Evolutionary conservation across 2,113 vertebrate genomes (phyloP).

Genomic region (Phycodurus eques): DNA sequence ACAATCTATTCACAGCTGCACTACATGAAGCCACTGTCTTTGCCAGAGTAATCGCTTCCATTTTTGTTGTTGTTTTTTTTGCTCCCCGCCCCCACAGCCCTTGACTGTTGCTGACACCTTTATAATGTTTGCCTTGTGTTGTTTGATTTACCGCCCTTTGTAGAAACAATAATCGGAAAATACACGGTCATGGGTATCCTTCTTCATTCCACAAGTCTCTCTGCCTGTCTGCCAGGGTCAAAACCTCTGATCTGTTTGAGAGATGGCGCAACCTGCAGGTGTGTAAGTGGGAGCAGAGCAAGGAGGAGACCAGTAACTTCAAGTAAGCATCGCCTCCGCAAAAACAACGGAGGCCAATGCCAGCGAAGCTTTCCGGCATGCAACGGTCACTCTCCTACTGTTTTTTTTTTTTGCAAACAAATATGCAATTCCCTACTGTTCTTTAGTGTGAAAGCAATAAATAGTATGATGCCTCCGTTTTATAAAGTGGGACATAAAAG

Average conservation of each 20-base stretch:
- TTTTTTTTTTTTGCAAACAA: not conserved
- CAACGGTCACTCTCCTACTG: not conserved
- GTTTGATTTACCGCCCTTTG: slow-evolving; percentile 23
- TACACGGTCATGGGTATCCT: slow-evolving; percentile 25
- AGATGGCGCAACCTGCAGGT: slow-evolving; percentile 92
- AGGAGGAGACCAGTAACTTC: slow-evolving; percentile 86
- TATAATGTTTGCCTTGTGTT: slow-evolving; percentile 5
- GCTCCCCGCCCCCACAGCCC: not conserved
- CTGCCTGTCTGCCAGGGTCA: slow-evolving; percentile 80
- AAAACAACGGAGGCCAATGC: not conserved
- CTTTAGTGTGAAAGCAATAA: no score
- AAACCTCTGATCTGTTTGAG: slow-evolving; percentile 93
- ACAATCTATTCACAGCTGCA: slow-evolving; percentile 53
- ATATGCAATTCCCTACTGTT: no score
- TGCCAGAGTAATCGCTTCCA: slow-evolving; percentile 1
- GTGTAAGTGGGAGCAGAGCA: slow-evolving; percentile 91
- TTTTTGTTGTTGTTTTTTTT: not conserved
- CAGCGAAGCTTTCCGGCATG: not conserved
- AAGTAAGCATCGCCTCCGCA: slow-evolving; percentile 74
- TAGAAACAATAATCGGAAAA: slow-evolving; percentile 43
- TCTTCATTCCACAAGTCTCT: slow-evolving; percentile 47
- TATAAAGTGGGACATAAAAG: no score
- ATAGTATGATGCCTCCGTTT: no score
- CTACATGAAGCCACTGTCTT: slow-evolving; percentile 13
- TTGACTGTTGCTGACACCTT: slow-evolving; percentile 1